Conservation (phyloP, 2,113 vertebrate species). For the Sprattus sprattus region DNA sequence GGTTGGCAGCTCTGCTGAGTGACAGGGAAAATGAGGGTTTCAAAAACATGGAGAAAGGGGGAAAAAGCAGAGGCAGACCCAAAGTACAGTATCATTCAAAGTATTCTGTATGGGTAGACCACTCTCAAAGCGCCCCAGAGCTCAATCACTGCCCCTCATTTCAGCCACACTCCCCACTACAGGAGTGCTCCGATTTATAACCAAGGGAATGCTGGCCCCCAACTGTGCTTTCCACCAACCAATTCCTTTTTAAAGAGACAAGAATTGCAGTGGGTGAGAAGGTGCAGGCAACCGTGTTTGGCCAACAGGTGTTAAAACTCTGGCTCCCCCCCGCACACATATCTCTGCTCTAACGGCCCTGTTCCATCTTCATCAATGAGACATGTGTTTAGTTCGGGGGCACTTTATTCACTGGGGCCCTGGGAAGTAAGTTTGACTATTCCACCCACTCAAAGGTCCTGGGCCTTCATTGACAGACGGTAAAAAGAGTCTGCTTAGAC, state of each 20-base stretch:
- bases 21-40: too few species aligned
- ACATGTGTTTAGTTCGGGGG: background rate
- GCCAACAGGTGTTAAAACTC: background rate
- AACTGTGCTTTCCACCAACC: too few species aligned
- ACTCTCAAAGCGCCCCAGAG: background rate
- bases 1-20: too few species aligned
- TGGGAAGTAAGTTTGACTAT: background rate
- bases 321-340: background rate
- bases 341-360: background rate
- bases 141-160: background rate
- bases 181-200: background rate
- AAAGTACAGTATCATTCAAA: background rate
- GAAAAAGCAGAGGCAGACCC: background rate
- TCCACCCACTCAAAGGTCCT: slow-evolving; percentile 26
- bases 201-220: too few species aligned
- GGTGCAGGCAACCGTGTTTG: background rate
- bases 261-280: background rate
- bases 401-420: background rate
- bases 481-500: background rate
- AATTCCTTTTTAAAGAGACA: background rate
- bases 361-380: background rate
- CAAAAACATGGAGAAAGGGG: too few species aligned
- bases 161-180: background rate
- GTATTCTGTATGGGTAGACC: background rate
- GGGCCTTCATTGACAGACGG: slow-evolving; percentile 12